Conservation (phyloP, 1,140 invertebrate species). For the Hycleus cichorii region DNA sequence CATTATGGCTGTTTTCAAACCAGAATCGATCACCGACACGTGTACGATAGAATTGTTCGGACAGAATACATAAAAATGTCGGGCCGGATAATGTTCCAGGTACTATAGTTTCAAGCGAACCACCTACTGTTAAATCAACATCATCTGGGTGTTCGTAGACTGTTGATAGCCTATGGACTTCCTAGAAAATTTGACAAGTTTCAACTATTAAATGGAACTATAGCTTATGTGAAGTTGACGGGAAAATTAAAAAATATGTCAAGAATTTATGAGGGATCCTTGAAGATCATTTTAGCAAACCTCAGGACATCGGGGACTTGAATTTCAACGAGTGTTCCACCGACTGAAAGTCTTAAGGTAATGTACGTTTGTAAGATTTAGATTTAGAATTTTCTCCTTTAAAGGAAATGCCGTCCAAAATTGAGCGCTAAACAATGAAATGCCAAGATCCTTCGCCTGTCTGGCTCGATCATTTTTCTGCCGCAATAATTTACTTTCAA, state of each 20-base stretch:
- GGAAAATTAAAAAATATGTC: neutral
- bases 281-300: no score
- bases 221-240: no score
- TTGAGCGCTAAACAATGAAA: no score
- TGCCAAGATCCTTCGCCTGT: no score
- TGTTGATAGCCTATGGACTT: constrained; percentile 53
- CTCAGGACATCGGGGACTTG: no score
- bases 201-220: neutral
- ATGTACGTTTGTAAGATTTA: no score
- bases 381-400: no score
- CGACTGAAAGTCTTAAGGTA: no score
- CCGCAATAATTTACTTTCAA: no score
- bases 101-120: constrained; percentile 69
- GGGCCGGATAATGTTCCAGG: constrained; percentile 76
- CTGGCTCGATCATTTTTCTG: no score
- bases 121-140: constrained; percentile 83
- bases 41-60: constrained; percentile 79
- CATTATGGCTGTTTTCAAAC: constrained; percentile 65
- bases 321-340: no score
- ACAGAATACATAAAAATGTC: constrained; percentile 85
- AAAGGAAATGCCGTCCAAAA: neutral
- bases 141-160: constrained; percentile 71
- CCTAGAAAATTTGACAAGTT: constrained; percentile 42
- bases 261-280: no score
- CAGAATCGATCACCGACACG: constrained; percentile 78